A percentile compares a stretch with the other conserved stretches of the same genome.
These are phyloP conservation scores for Zonotrichia albicollis DNA, from an alignment of 2,797 vertebrate species.

Conservation along the genomic window DNA sequence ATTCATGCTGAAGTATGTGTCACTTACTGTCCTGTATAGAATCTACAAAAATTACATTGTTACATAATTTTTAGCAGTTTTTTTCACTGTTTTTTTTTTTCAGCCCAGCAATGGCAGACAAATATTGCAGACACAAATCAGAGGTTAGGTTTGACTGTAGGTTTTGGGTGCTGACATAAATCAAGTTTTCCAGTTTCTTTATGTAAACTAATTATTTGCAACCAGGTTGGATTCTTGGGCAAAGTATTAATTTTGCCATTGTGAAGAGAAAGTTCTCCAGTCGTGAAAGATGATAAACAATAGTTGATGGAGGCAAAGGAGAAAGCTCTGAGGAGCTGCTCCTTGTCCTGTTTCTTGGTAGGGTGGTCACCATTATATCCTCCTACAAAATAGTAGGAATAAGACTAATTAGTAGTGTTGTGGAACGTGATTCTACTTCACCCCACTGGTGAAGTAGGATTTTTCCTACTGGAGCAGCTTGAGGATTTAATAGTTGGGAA, in stretches of 20 bases:
- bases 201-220: not conserved
- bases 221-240: not conserved
- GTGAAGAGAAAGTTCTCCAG: not conserved
- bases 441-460: not conserved
- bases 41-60: not conserved
- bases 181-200: not conserved
- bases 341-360: not conserved
- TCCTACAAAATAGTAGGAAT: not conserved
- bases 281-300: not conserved
- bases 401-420: not conserved
- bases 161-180: not conserved
- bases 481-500: not conserved
- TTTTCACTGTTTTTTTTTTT: not conserved
- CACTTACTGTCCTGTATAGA: not conserved
- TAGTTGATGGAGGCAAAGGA: not conserved
- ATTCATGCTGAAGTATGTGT: not conserved
- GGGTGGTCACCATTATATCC: not conserved
- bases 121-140: not conserved
- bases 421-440: not conserved
- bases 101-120: not conserved
- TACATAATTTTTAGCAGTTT: not conserved
- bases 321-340: not conserved
- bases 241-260: not conserved
- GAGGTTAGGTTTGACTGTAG: not conserved
- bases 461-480: not conserved